phyloP scores from a whole-genome alignment of 2,888 invertebrate species.

The Zelleria hepariella region DNA sequence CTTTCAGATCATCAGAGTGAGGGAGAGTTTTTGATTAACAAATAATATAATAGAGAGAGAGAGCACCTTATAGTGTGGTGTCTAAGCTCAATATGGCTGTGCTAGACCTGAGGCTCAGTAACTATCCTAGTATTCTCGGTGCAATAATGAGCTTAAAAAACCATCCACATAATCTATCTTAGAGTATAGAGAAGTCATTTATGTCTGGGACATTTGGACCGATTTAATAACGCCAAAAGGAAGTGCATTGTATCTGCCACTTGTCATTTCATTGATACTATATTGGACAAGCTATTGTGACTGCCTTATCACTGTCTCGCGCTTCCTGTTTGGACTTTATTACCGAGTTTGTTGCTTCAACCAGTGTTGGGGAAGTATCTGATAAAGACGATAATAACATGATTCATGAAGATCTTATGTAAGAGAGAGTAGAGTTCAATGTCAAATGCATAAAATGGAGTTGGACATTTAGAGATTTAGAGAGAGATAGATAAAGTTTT shows the following conservation, averaged over 20 bases:
- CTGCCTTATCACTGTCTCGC: not conserved
- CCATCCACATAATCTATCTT: too few relatives aligned
- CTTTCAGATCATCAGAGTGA: too few relatives aligned
- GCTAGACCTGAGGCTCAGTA: too few relatives aligned
- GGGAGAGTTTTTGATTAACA: too few relatives aligned
- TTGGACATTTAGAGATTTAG: too few relatives aligned
- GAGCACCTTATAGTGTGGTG: too few relatives aligned
- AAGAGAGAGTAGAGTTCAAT: not conserved
- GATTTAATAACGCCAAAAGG: not conserved
- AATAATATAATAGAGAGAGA: too few relatives aligned
- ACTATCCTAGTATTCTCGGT: too few relatives aligned
- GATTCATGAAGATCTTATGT: not conserved
- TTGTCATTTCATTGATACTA: not conserved
- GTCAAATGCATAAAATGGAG: not conserved
- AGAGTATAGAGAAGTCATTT: not conserved
- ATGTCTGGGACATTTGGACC: not conserved
- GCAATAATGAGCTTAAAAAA: too few relatives aligned
- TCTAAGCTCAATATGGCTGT: too few relatives aligned
- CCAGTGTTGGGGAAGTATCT: not conserved
- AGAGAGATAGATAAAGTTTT: too few relatives aligned
- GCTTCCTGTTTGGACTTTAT: not conserved
- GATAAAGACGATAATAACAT: not conserved
- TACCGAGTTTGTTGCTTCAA: not conserved
- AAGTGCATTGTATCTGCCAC: not conserved
- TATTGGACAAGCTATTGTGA: not conserved